These are phyloP conservation scores for Lucilia cuprina DNA, from an alignment of 1,140 invertebrate genomes.

Conservation along the genomic window DNA sequence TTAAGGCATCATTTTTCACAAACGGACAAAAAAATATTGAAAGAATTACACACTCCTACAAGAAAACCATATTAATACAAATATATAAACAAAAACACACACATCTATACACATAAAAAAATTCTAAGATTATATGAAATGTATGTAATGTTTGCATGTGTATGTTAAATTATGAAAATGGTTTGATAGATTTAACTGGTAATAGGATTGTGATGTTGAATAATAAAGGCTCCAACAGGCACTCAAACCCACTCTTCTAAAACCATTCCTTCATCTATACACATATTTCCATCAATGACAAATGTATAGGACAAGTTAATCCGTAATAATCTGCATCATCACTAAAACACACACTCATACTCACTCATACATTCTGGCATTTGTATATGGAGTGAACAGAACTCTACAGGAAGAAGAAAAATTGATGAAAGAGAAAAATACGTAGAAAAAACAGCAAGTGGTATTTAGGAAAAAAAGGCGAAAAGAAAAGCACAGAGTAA, in stretches of 20 bases:
- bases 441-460: neutral
- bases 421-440: neutral
- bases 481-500: neutral
- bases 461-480: neutral
- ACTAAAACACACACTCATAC: neutral
- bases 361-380: neutral
- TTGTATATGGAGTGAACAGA: neutral
- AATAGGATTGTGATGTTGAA: constrained; percentile 23
- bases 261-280: neutral
- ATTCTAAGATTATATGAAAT: neutral
- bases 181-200: constrained; percentile 25
- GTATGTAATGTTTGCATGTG: neutral
- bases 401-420: neutral
- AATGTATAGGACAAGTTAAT: constrained; percentile 25
- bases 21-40: no score
- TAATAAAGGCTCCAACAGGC: neutral
- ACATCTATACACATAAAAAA: neutral
- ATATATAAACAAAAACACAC: neutral
- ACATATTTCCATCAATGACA: neutral
- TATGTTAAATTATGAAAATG: constrained; percentile 6
- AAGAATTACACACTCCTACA: no score
- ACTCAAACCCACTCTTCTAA: neutral
- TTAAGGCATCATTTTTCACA: constrained; percentile 22
- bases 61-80: neutral
- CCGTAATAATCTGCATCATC: constrained; percentile 28